Base-by-base conservation (phyloP, 1,140 invertebrate genomes). In the Chelonus insularis region DNA sequence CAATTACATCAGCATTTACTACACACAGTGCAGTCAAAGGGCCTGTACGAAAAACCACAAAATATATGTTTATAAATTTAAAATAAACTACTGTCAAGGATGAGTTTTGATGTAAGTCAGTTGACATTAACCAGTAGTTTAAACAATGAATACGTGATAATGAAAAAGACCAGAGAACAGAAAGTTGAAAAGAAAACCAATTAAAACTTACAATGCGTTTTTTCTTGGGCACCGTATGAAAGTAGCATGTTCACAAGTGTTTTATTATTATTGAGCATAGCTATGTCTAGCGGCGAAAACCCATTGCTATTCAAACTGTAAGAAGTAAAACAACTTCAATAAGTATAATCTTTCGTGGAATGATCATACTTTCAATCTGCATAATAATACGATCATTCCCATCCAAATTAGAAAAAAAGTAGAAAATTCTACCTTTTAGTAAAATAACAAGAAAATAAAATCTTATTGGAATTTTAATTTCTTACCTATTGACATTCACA, bases 401-500 rank as follows among this genome's bases (percentile, higher is more conserved):
- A n/a, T 4, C 18, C 1, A 50, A 2, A 45, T 7, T 16, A 16
- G 50, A 34, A 32, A 32, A 2, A 11, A 7, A 6, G 20, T 16
- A 20, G 20, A 47, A 23, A 47, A 20, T 16, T 47, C 14, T n/a
- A n/a, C n/a, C n/a, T n/a, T n/a, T n/a, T n/a, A n/a, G n/a, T n/a
- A n/a, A n/a, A n/a, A n/a, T n/a, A n/a, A n/a, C n/a, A n/a, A n/a
- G n/a, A n/a, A n/a, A n/a, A n/a, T n/a, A n/a, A n/a, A 47, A 47
- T 47, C 32, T 37, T 37, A 6, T 55, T 23, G 1, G 1, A 43
- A 14, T 56, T 41, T 56, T 59, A 36, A 12, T 50, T 43, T 11
- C n/a, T 7, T 83, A 96, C 94, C 93, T 93, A 80, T 97, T 97
- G 18, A 97, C 87, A 79, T 97, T 91, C 2, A 95, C 91, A 73